A percentile compares a stretch with the other conserved stretches of the same genome.
phyloP scores from a whole-genome alignment of 2,113 vertebrate genomes.

The Pluvianellus socialis region DNA sequence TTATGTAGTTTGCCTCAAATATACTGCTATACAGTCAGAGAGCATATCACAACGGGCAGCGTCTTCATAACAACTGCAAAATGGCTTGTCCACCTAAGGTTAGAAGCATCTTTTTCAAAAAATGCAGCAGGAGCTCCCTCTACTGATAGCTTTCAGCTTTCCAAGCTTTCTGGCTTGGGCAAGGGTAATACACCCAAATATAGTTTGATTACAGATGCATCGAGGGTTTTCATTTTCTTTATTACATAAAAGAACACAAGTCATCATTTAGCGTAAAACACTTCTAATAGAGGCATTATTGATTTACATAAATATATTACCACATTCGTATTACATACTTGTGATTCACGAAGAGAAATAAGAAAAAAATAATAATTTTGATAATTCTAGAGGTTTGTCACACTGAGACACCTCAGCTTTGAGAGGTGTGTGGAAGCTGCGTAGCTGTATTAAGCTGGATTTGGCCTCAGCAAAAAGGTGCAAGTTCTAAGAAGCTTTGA shows the following conservation, averaged over 20 bases:
- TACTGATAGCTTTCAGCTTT: neutral
- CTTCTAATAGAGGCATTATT: neutral
- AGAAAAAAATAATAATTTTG: neutral
- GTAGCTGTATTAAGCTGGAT: neutral
- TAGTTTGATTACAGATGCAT: neutral
- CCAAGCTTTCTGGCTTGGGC: neutral
- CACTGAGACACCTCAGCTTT: neutral
- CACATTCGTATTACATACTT: neutral
- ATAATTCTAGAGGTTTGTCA: neutral
- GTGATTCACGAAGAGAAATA: neutral
- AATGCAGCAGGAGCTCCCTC: slow-evolving; percentile 61
- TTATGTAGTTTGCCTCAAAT: neutral
- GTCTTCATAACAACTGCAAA: neutral
- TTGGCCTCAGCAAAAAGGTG: neutral
- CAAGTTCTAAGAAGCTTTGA: neutral
- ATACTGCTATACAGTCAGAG: neutral
- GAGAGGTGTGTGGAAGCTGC: neutral
- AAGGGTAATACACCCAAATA: neutral
- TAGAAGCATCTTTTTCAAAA: neutral
- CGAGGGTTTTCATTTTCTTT: neutral
- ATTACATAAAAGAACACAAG: neutral
- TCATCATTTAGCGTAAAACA: neutral
- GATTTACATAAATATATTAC: neutral
- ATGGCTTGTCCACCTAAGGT: neutral
- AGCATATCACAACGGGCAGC: neutral